Percentiles rank a stretch among this genome's conserved stretches.
Evolutionary conservation across 2,888 invertebrate genomes (phyloP).

Genomic region (Spodoptera picta): DNA sequence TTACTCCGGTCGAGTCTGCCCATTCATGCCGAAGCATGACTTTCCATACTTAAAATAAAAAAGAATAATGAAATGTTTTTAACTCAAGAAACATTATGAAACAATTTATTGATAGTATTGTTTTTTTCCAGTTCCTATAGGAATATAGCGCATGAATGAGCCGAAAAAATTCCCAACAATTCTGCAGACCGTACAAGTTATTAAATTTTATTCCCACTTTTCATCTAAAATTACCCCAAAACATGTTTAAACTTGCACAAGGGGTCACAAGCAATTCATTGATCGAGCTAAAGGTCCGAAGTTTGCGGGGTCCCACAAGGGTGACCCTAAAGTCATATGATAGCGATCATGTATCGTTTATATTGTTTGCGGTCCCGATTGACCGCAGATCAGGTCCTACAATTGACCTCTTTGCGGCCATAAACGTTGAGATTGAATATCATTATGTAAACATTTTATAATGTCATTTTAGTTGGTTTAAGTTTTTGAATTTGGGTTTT

Average conservation of each 20-base stretch:
- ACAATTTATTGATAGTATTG: no score
- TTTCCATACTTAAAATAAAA: no score
- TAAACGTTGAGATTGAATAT: neutral
- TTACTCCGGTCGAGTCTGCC: no score
- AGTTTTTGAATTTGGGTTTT: no score
- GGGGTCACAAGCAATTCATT: neutral
- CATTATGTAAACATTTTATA: neutral
- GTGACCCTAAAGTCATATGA: conserved; percentile 5
- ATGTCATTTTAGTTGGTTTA: no score
- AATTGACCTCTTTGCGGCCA: conserved; percentile 7
- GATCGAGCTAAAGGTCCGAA: neutral
- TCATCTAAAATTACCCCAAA: neutral
- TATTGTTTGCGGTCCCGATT: conserved; percentile 1
- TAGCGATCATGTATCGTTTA: conserved; percentile 9
- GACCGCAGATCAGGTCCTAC: neutral
- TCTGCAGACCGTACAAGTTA: no score
- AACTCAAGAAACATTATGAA: no score
- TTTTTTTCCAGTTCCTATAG: no score
- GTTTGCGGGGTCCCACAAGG: conserved; percentile 14
- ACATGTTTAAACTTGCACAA: neutral
- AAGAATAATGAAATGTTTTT: no score
- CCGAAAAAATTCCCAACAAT: neutral
- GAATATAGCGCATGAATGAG: no score
- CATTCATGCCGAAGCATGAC: no score
- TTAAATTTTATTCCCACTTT: neutral